phyloP scores from a whole-genome alignment of 1,140 invertebrate genomes.

The Diorhabda carinulata region DNA sequence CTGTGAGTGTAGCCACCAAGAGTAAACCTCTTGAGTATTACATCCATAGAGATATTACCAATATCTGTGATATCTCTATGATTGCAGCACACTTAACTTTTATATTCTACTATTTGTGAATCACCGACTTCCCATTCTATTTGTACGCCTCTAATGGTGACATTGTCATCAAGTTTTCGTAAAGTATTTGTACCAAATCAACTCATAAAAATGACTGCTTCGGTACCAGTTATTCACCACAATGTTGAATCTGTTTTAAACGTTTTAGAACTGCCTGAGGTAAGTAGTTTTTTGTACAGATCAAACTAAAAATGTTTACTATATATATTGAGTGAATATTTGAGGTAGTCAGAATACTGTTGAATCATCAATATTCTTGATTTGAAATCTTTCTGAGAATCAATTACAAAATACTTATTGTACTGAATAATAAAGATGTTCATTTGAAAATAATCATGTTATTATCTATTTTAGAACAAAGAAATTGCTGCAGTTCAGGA shows the following conservation, averaged over 20 bases:
- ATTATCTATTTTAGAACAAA: background rate
- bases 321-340: background rate
- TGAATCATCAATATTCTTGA: background rate
- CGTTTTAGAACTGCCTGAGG: slow-evolving; percentile 14
- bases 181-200: background rate
- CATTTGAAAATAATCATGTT: slow-evolving; percentile 3
- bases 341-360: background rate
- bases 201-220: background rate
- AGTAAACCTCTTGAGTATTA: too few relatives aligned
- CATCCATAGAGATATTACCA: too few relatives aligned
- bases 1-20: too few relatives aligned
- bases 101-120: too few relatives aligned
- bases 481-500: slow-evolving; percentile 16
- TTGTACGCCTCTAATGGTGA: too few relatives aligned
- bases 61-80: too few relatives aligned
- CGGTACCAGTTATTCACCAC: background rate
- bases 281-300: slow-evolving; percentile 3
- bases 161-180: background rate
- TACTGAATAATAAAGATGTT: background rate
- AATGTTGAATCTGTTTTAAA: slow-evolving; percentile 7
- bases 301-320: background rate
- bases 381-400: background rate
- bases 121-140: too few relatives aligned
- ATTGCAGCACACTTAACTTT: too few relatives aligned
- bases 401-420: background rate